Base-by-base conservation (phyloP, 2,113 vertebrate species). In the Neolamprologus caudopunctatus region DNA sequence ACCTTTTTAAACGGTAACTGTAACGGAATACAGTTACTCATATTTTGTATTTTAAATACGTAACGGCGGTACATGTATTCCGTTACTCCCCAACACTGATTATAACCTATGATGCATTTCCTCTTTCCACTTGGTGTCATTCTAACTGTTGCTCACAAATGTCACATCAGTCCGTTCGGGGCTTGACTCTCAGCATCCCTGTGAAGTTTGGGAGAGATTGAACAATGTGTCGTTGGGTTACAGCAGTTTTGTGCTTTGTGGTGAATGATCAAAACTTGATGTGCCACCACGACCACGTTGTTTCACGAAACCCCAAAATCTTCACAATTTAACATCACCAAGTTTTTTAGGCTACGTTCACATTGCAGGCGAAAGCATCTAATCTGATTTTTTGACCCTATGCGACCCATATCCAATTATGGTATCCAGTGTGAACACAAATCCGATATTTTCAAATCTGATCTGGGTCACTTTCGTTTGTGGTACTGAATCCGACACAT, bases 381-480 rank as follows among this genome's bases (percentile, higher is more conserved):
- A 24, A 53, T 53, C 19, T 3, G 50, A 53, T 0, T 26, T 26
- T 26, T 26, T 24, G 24, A 26, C 26, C 24, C 24, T 24, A 24
- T 24, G 24, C 24, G 24, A 24, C 24, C 24, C 24, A 24, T 24
- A 24, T 24, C 24, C 24, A 3, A 24, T 24, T 3, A 24, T 24
- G 24, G 24, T 3, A 24, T 24, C 24, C 3, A 3, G 3, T 3
- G 24, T 24, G 24, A 24, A 24, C 24, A 24, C 24, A 24, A 24
- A 24, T 24, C 24, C 24, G 24, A 24, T 24, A 24, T 24, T 24
- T 24, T 24, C 24, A 24, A 24, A 24, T 24, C 24, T 3, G 24
- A 24, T 24, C 24, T 24, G 24, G 24, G 26, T 26, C 26, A 26
- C 26, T 4, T 26, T 26, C 26, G 26, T 26, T 4, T 26, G 26